Evolutionary conservation across 2,888 invertebrate genomes (phyloP), one percentile per base, ranked within the genome.

Genomic region (Eupithecia abbreviata): DNA sequence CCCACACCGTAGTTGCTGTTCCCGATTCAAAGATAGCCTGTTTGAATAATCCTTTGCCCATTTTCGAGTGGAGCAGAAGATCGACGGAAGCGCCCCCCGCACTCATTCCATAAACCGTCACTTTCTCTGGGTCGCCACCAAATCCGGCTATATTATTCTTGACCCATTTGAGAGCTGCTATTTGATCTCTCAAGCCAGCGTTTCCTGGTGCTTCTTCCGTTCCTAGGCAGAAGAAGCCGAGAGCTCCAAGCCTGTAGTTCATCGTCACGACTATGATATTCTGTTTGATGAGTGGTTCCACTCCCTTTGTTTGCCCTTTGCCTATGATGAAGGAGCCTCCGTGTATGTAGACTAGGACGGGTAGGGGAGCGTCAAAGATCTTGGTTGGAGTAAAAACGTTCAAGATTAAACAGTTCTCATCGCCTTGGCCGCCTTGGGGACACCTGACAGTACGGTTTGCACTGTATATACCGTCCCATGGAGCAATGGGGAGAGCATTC

Each of bases 81-180:
- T 87, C 85, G 0, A 86, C 87, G 0, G 87, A 84, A 2, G 86
- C 86, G 0, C 84, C 90, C 1, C 90, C 90, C 30, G 89, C 88
- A 67, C 89, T 90, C 84, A 87, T 88, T 0, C 91, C 91, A 71
- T 89, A 89, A 12, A 90, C 68, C 0, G 89, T 90, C 0, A 90
- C 85, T 72, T 86, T 82, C 0, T 82, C 74, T 4, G 87, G 86
- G 81, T 89, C 85, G 12, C 90, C 89, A n/a, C 87, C 89, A 58
- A 90, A 89, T 47, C 83, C 67, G 0, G 79, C 78, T 71, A 89
- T 89, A 72, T 90, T 90, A 13, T 81, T 83, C 62, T 84, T 79
- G 0, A 89, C 84, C 89, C 89, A 90, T 76, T 80, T 84, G 4
- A 89, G 77, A 5, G 88, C 89, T 45, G 83, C 82, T 2, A 87